phyloP scores from a whole-genome alignment of 2,797 vertebrate genomes.

The Trachurus trachurus region DNA sequence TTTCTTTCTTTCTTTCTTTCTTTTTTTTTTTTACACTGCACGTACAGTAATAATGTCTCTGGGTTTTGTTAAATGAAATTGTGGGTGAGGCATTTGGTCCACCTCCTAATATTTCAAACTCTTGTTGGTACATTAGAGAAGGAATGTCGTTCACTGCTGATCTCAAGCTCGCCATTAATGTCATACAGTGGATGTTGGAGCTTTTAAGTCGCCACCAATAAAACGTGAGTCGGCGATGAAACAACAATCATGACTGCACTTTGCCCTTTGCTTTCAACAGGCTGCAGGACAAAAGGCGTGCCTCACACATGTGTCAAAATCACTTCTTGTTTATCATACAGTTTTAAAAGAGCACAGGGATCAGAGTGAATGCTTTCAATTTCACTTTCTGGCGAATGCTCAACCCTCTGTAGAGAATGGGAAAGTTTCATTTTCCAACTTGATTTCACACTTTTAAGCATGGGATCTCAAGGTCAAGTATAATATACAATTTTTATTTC shows the following conservation, averaged over 20 bases:
- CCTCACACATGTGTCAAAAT: conserved; percentile 56
- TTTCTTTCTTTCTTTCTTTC: neutral
- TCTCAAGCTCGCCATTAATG: conserved; percentile 45
- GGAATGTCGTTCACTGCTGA: conserved; percentile 41
- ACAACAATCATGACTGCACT: conserved; percentile 70
- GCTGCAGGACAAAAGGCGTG: conserved; percentile 34
- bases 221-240: conserved; percentile 63
- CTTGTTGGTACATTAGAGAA: conserved; percentile 40
- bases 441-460: conserved; percentile 6
- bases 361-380: conserved; percentile 36
- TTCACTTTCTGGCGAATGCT: conserved; percentile 28
- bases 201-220: conserved; percentile 72
- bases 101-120: conserved; percentile 47
- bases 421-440: conserved; percentile 4
- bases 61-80: conserved; percentile 61
- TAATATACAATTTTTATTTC: conserved; percentile 7
- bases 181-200: conserved; percentile 53
- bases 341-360: conserved; percentile 38
- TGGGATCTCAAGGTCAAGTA: neutral
- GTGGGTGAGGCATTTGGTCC: conserved; percentile 33
- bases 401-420: neutral
- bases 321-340: conserved; percentile 41
- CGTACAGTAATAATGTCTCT: conserved; percentile 53
- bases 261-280: conserved; percentile 63
- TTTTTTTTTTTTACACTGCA: conserved; percentile 21